phyloP scores from a whole-genome alignment of 1,140 invertebrate genomes.

The Anoplolepis gracilipes region DNA sequence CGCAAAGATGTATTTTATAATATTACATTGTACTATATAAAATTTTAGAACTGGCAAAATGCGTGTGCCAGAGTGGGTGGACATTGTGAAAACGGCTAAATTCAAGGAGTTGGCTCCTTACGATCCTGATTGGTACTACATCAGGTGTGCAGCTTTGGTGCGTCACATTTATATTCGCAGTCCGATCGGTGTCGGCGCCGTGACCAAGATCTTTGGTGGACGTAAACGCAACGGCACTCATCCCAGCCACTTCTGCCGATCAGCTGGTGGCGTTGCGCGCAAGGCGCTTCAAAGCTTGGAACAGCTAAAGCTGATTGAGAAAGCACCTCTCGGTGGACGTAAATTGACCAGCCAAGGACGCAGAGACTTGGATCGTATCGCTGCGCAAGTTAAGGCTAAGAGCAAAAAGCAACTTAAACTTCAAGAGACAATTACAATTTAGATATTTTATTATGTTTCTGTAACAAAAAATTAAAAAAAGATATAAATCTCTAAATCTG shows the following conservation, averaged over 20 bases:
- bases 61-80: constrained; percentile 98
- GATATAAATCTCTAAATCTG: too few species aligned
- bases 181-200: constrained; percentile 97
- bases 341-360: constrained; percentile 96
- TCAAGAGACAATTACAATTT: constrained; percentile 84
- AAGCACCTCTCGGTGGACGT: constrained; percentile 94
- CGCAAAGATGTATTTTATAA: not conserved
- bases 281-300: constrained; percentile 98
- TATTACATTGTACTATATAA: not conserved
- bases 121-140: constrained; percentile 99
- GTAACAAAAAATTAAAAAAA: constrained; percentile 73
- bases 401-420: constrained; percentile 87
- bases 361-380: constrained; percentile 98
- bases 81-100: constrained; percentile 97
- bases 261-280: constrained; percentile 95
- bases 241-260: constrained; percentile 97
- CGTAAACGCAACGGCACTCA: constrained; percentile 97
- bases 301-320: constrained; percentile 97
- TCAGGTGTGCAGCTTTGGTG: constrained; percentile 96
- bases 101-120: constrained; percentile 99
- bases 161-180: constrained; percentile 98
- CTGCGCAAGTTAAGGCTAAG: constrained; percentile 94
- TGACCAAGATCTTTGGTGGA: constrained; percentile 98
- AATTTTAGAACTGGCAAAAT: constrained; percentile 96
- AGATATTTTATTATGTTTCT: constrained; percentile 70